Percentiles rank a stretch among this genome's conserved stretches.
These are phyloP conservation scores for Eristalinus aeneus DNA, from an alignment of 2,888 invertebrate species.

Conservation along the genomic window DNA sequence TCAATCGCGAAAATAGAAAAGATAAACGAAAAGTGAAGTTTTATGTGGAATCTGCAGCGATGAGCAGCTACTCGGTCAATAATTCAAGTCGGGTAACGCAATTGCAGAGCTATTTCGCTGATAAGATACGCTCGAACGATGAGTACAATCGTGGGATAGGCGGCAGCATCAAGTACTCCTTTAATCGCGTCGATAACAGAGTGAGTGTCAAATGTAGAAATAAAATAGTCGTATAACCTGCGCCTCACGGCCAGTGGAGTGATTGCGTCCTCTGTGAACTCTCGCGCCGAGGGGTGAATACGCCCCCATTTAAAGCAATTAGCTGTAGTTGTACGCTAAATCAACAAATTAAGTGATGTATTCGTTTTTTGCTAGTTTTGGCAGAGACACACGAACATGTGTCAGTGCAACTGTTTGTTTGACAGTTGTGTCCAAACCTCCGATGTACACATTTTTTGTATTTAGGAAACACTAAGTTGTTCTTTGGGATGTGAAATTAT, in stretches of 20 bases:
- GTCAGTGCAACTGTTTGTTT: background rate
- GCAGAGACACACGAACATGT: too few relatives aligned
- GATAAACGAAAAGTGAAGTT: background rate
- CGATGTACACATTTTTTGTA: background rate
- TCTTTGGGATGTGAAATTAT: background rate
- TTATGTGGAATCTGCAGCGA: constrained; percentile 21
- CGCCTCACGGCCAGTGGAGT: too few relatives aligned
- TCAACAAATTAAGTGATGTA: background rate
- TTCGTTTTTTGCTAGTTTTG: background rate
- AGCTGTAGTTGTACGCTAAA: background rate
- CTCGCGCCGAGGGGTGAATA: background rate
- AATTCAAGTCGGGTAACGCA: constrained; percentile 66
- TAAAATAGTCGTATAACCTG: too few relatives aligned
- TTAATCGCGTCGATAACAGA: constrained; percentile 59
- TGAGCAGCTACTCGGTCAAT: constrained; percentile 65
- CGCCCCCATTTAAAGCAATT: background rate
- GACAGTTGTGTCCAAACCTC: background rate
- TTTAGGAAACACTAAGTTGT: background rate
- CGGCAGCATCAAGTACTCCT: constrained; percentile 63
- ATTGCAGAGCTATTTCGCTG: constrained; percentile 69
- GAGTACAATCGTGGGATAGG: constrained; percentile 62
- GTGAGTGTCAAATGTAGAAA: constrained; percentile 43
- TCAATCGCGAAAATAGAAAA: background rate
- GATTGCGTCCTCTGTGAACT: background rate
- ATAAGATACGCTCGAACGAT: constrained; percentile 69